phyloP scores from a whole-genome alignment of 2,113 vertebrate species.

The Vireo altiloquus region DNA sequence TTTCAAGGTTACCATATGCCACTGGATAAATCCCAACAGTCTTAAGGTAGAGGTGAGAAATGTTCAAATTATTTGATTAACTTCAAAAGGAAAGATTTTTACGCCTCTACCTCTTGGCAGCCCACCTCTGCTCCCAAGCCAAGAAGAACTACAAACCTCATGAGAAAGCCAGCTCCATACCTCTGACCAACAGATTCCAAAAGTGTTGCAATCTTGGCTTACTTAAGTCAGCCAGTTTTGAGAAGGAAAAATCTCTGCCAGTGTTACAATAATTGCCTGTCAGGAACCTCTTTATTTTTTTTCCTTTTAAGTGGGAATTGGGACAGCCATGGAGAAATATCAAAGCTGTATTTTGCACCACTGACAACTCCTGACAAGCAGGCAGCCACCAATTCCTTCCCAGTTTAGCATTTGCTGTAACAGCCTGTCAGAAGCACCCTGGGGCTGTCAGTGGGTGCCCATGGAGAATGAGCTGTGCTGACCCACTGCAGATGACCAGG shows the following conservation, averaged over 20 bases:
- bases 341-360: conserved; percentile 4
- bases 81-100: conserved; percentile 28
- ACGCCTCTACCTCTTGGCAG: background rate
- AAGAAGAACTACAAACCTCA: conserved; percentile 16
- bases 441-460: background rate
- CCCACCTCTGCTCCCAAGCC: background rate
- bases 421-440: background rate
- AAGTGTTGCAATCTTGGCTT: background rate
- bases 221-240: background rate
- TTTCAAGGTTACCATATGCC: conserved; percentile 18
- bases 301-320: background rate
- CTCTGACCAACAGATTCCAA: conserved; percentile 26
- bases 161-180: background rate
- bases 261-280: background rate
- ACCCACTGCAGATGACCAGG: background rate
- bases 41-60: conserved; percentile 30
- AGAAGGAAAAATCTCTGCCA: background rate
- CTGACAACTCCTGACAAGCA: background rate
- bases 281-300: background rate
- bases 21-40: conserved; percentile 36
- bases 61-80: conserved; percentile 11
- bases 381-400: background rate
- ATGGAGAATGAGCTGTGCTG: background rate
- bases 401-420: background rate
- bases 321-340: background rate